Evolutionary conservation across 2,113 vertebrate species (phyloP), one percentile per base, ranked within the genome.

Genomic region (Clarias gariepinus): DNA sequence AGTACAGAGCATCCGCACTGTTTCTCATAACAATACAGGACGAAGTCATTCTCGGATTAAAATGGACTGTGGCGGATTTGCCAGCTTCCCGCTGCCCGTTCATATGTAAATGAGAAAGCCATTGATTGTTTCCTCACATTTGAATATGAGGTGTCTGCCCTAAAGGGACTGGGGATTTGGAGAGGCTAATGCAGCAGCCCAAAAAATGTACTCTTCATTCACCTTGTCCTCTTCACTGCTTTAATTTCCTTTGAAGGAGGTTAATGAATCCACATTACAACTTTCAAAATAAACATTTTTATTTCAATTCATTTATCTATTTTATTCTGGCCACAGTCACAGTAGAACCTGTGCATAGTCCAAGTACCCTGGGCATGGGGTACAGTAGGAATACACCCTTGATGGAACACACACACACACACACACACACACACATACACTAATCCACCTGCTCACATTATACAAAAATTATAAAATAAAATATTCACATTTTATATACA

Each of bases 121-220:
- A 87, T 90, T 94, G 94, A 95, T 95, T 95, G 94, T 95, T 95
- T 95, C 93, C 93, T 94, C 93, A 91, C 93, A 93, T 95, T 94
- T 95, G 93, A 95, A 95, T 95, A 93, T 93, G 90, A 92, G 84
- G 88, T 89, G 36, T 89, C 88, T 74, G 60, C 66, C 76, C 73
- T 80, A 33, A 77, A 89, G 64, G 78, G 86, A 89, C 87, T 83
- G 57, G 60, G 36, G 82, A 91, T 12, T 61, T 89, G 82, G 80
- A 83, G 81, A 86, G 80, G 87, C 41, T 76, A 73, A 88, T 69
- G 66, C 76, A 76, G 23, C 33, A 83, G 21, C 52, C 57, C 76
- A 79, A 81, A 28, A 83, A 83, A 82, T 78, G 8, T 85, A 85
- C 47, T 86, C 8, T 2, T 78, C 33, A 66, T 83, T 88, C 66